Conservation (phyloP, 2,797 vertebrate genomes). For the Onychomys leucogaster region DNA sequence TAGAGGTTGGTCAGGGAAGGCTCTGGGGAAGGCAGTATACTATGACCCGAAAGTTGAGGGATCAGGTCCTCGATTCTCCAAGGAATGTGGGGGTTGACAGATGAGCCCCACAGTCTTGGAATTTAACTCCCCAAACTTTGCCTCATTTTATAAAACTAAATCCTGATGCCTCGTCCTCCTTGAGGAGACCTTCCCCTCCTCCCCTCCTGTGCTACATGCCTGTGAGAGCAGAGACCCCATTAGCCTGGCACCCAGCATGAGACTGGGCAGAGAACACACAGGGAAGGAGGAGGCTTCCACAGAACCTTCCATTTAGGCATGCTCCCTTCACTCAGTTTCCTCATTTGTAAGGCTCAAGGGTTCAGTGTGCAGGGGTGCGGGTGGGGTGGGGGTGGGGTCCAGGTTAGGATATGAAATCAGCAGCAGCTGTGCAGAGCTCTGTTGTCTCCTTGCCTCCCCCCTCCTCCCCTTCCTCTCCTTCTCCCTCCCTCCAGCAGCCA, state of each 20-base stretch:
- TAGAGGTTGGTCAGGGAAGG: not conserved
- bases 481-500: not conserved
- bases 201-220: no score
- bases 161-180: not conserved
- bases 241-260: not conserved
- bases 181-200: not conserved
- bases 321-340: not conserved
- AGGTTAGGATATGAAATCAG: not conserved
- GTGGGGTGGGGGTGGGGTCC: not conserved
- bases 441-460: not conserved
- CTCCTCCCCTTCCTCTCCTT: not conserved
- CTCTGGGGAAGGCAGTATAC: not conserved
- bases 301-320: not conserved
- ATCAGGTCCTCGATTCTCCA: not conserved
- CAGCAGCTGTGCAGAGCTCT: not conserved
- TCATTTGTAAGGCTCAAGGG: not conserved
- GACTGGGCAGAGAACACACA: no score
- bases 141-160: not conserved
- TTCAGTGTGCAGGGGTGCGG: not conserved
- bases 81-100: not conserved
- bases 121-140: not conserved
- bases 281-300: no score
- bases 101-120: no score
- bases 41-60: not conserved
- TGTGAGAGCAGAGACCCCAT: fast-evolving